Evolutionary conservation across 2,888 invertebrate species (phyloP), one percentile per base, ranked within the genome.

Genomic region (Agapostemon virescens): DNA sequence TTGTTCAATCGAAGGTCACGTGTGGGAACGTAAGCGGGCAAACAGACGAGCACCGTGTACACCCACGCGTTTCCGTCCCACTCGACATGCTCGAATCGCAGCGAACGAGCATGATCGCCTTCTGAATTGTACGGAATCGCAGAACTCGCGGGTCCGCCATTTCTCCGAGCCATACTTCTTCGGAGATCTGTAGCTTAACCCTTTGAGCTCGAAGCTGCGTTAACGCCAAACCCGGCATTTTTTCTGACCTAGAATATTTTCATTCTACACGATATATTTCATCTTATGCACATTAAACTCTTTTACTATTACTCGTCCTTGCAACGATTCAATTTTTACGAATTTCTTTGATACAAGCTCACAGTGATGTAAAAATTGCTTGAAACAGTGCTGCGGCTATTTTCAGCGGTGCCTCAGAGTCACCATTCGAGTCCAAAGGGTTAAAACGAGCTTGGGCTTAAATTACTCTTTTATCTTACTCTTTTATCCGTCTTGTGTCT

Each of bases 1-100:
- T 79, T 75, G 79, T 76, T 69, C 61, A 17, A 11, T 5, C 69
- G 79, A 69, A 73, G 79, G 79, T 70, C 79, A 61, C 69, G 58
- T 33, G 79, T 69, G 79, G 74, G 66, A 66, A 72, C 36, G 72
- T 68, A 75, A 61, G 69, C 58, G 69, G 75, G 49, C 23, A 58
- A 66, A 9, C 40, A 49, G 11, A 17, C 36, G 38, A 17, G 40
- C 26, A 20, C 20, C 70, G 9, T 52, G 26, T 9, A 40, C 74
- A 15, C 78, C 66, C 67, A 71, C 70, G 33, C n/a, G n/a, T 26
- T 26, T 42, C 33, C 61, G 42, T 7, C 74, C 71, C 72, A 71
- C 75, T 5, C 69, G 38, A 4, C 7, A 2, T 30, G 75, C 30
- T 66, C 36, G 20, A 63, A 74, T 69, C 55, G 71, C 67, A 74